These are phyloP conservation scores for Digitonthophagus gazella DNA, from an alignment of 2,888 invertebrate genomes.

Conservation along the genomic window DNA sequence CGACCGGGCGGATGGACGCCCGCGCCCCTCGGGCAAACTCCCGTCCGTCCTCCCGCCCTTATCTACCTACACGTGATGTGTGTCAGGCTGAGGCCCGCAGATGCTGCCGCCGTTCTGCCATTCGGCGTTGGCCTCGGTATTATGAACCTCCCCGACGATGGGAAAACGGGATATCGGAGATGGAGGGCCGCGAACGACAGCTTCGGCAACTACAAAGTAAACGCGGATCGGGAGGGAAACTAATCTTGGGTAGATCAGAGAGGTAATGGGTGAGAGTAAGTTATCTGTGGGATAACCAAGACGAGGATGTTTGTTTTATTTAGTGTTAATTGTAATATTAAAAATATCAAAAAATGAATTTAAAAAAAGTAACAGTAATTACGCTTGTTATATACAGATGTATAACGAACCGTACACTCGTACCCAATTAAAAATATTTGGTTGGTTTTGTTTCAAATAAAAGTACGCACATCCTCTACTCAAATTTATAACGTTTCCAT, in stretches of 20 bases:
- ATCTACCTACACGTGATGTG: slow-evolving; percentile 36
- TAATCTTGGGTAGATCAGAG: not conserved
- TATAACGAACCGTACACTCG: too few relatives aligned
- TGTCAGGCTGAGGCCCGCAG: slow-evolving; percentile 32
- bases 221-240: not conserved
- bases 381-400: too few relatives aligned
- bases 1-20: slow-evolving; percentile 1
- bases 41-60: slow-evolving; percentile 36
- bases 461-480: too few relatives aligned
- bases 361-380: too few relatives aligned
- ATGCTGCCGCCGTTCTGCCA: slow-evolving; percentile 27
- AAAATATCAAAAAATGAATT: too few relatives aligned
- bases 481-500: too few relatives aligned
- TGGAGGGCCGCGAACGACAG: not conserved
- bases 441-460: too few relatives aligned
- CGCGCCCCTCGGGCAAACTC: slow-evolving; percentile 29
- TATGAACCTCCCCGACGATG: not conserved
- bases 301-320: too few relatives aligned
- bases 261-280: not conserved
- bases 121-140: not conserved
- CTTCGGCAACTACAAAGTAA: not conserved
- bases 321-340: too few relatives aligned
- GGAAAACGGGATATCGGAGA: not conserved
- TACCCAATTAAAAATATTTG: too few relatives aligned
- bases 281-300: too few relatives aligned